These are phyloP conservation scores for Lepidochrysops patricia DNA, from an alignment of 2,888 invertebrate species.

Conservation along the genomic window DNA sequence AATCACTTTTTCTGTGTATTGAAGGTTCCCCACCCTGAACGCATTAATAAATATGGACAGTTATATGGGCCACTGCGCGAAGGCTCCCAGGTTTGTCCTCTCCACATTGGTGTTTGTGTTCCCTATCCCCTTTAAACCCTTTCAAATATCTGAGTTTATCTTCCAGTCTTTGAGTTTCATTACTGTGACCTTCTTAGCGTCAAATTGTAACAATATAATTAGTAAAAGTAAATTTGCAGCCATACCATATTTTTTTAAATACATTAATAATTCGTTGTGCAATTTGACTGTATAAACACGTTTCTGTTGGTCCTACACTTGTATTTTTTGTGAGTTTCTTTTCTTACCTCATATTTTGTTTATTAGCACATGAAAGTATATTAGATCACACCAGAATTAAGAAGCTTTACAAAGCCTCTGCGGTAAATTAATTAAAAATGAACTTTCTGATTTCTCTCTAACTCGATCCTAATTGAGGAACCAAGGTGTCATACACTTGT, in stretches of 20 bases:
- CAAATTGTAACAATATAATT: constrained; percentile 33
- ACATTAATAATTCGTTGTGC: constrained; percentile 40
- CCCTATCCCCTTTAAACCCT: constrained; percentile 54
- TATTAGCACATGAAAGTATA: constrained; percentile 73
- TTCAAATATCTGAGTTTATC: constrained; percentile 26
- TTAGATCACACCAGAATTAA: constrained; percentile 6
- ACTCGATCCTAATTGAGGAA: constrained; percentile 69
- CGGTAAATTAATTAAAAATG: constrained; percentile 23
- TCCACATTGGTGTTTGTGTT: constrained; percentile 71
- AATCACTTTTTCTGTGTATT: constrained; percentile 75
- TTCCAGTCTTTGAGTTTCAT: constrained; percentile 29
- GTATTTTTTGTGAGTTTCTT: constrained; percentile 37
- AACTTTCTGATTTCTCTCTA: constrained; percentile 30
- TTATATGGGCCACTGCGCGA: constrained; percentile 80
- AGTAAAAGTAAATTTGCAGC: not conserved
- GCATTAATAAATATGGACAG: constrained; percentile 76
- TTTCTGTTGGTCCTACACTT: constrained; percentile 35
- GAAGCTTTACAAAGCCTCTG: constrained; percentile 53
- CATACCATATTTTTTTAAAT: not conserved
- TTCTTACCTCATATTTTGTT: constrained; percentile 50
- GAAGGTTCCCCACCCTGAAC: constrained; percentile 79
- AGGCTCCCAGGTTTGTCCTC: constrained; percentile 77
- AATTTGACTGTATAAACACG: constrained; percentile 45
- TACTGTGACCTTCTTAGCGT: constrained; percentile 6
- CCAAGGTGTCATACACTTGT: constrained; percentile 49